Evolutionary conservation across 2,113 vertebrate genomes (phyloP).

Genomic region (Bothrops jararaca): DNA sequence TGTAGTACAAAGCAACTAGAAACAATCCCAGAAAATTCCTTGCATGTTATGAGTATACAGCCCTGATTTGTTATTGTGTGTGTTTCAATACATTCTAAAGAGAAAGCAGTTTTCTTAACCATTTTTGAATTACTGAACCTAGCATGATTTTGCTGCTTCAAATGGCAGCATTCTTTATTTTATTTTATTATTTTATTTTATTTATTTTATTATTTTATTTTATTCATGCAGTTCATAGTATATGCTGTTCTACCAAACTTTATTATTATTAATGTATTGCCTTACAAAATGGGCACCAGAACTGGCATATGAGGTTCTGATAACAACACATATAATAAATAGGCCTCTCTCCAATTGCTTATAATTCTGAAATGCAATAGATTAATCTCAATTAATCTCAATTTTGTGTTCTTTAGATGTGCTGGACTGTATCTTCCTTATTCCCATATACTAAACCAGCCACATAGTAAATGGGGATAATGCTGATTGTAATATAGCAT

Average conservation of each 20-base stretch:
- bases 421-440: neutral
- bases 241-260: neutral
- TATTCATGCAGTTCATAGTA: neutral
- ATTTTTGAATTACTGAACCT: constrained; percentile 54
- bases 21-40: constrained; percentile 32
- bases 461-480: neutral
- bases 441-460: neutral
- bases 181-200: no score
- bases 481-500: neutral
- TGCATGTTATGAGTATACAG: constrained; percentile 18
- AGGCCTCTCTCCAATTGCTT: neutral
- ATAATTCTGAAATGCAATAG: neutral
- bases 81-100: constrained; percentile 41
- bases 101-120: neutral
- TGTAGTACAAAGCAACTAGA: constrained; percentile 44
- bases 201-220: no score
- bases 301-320: neutral
- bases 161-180: neutral
- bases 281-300: neutral
- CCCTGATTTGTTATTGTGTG: constrained; percentile 51
- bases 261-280: neutral
- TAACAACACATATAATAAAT: neutral
- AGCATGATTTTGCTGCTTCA: neutral
- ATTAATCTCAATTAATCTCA: neutral
- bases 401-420: neutral